These are phyloP conservation scores for Illadopsis cleaveri DNA, from an alignment of 2,113 vertebrate genomes.

Conservation along the genomic window DNA sequence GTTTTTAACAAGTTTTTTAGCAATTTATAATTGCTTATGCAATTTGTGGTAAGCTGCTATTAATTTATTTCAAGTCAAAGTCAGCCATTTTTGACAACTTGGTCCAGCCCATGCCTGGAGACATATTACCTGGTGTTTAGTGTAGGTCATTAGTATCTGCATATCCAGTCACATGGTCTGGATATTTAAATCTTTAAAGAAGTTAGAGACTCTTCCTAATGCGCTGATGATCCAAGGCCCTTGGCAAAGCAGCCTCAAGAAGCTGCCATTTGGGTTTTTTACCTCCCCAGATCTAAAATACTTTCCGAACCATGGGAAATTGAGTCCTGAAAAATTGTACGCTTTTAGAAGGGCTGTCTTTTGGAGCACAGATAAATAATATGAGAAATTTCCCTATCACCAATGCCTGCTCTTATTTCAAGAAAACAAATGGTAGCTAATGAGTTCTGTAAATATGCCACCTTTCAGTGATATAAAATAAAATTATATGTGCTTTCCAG, in stretches of 20 bases:
- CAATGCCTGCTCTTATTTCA: not conserved
- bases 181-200: not conserved
- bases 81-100: not conserved
- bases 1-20: not conserved
- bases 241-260: not conserved
- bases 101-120: not conserved
- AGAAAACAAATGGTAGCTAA: not conserved
- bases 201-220: not conserved
- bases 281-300: not conserved
- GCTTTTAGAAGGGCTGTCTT: not conserved
- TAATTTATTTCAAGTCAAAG: not conserved
- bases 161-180: not conserved
- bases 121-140: not conserved
- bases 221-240: not conserved
- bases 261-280: not conserved
- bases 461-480: not conserved
- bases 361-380: not conserved
- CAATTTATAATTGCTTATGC: not conserved
- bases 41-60: not conserved
- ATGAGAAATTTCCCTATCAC: not conserved
- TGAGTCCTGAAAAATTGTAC: not conserved
- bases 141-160: not conserved
- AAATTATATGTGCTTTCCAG: not conserved
- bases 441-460: not conserved
- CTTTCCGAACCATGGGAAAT: not conserved